Evolutionary conservation across 2,888 invertebrate genomes (phyloP).

Genomic region (Ectemnius cavifrons): DNA sequence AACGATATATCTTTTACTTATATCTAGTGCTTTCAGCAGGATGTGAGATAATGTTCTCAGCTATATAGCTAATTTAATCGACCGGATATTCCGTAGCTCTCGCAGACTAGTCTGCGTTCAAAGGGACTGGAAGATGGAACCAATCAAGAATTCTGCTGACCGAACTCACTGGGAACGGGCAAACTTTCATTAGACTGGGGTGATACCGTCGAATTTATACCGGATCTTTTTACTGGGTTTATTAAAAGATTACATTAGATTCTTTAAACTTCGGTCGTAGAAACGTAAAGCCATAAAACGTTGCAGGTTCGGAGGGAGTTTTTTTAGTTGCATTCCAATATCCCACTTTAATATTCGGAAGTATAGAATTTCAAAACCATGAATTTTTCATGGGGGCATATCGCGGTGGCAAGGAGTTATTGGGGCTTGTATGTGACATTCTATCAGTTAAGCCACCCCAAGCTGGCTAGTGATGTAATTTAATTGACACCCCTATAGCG

Average conservation of each 20-base stretch:
- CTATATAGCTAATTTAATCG: conserved; percentile 41
- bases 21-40: no score
- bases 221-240: no score
- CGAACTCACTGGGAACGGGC: conserved; percentile 38
- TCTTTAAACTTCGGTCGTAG: no score
- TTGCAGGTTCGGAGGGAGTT: no score
- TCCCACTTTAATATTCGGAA: no score
- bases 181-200: conserved; percentile 36
- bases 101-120: conserved; percentile 40
- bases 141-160: conserved; percentile 53
- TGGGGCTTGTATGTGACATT: conserved; percentile 52
- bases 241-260: no score
- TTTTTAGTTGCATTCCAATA: not conserved
- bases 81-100: conserved; percentile 35
- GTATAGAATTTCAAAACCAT: no score
- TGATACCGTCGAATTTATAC: conserved; percentile 22
- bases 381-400: not conserved
- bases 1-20: no score
- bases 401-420: conserved; percentile 11
- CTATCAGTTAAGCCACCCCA: conserved; percentile 67
- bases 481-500: conserved; percentile 76
- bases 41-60: no score
- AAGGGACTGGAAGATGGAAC: conserved; percentile 46
- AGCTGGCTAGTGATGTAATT: conserved; percentile 73
- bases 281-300: no score